Conservation (phyloP, 2,113 vertebrate species). For the Neolamprologus brichardi region DNA sequence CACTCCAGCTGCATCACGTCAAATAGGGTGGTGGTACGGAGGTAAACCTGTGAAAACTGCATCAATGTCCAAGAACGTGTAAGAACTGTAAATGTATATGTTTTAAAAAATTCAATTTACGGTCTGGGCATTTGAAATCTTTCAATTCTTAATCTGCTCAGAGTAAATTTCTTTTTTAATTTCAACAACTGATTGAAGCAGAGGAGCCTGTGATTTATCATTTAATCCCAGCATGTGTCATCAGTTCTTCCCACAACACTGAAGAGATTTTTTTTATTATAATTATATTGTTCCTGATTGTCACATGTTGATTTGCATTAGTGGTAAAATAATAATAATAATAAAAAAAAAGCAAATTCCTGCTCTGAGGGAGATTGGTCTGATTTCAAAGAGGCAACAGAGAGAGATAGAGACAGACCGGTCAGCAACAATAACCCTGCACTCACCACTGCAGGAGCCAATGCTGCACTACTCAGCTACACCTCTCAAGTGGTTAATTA, state of each 20-base stretch:
- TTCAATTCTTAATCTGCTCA: background rate
- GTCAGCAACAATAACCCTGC: conserved; percentile 46
- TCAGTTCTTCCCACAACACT: conserved; percentile 9
- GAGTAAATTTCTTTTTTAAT: background rate
- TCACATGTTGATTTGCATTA: conserved; percentile 13
- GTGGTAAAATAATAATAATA: background rate
- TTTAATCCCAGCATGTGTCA: conserved; percentile 42
- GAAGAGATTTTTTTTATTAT: conserved; percentile 10
- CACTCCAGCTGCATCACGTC: background rate
- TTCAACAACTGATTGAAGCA: background rate
- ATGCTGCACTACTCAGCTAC: conserved; percentile 57
- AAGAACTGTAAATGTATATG: background rate
- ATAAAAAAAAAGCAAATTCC: background rate
- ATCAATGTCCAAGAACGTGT: background rate
- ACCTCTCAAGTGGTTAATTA: conserved; percentile 96
- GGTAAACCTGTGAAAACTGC: background rate
- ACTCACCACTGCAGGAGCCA: conserved; percentile 39
- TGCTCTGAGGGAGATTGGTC: background rate
- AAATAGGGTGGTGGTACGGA: background rate
- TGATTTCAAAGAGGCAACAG: conserved; percentile 19
- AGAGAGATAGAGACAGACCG: conserved; percentile 20
- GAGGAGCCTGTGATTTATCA: conserved; percentile 1
- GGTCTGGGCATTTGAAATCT: background rate
- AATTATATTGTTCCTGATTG: conserved; percentile 25
- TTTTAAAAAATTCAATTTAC: background rate